Evolutionary conservation across 1,140 invertebrate genomes (phyloP), one percentile per base, ranked within the genome.

Genomic region (Megalopta genalis): DNA sequence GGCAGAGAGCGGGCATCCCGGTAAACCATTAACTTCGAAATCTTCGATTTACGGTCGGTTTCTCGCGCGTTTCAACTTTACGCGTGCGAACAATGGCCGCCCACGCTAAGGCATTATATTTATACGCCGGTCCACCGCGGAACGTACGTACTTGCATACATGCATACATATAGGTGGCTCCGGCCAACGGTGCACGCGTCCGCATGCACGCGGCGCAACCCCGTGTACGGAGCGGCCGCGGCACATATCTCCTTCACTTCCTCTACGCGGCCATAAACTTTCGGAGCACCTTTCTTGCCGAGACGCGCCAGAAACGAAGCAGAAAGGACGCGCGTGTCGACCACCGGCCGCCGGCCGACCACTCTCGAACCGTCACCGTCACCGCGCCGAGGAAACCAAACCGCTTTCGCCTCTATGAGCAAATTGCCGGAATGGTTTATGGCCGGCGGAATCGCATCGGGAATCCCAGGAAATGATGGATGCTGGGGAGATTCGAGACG

Each of bases 11-110:
- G 21, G 57, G 65, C 49, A 71, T 32, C 67, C 80, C 69, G 62
- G 77, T 70, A 59, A 73, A 59, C 84, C 85, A 81, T 87, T 87
- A 87, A 87, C 85, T 86, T 87, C 81, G 84, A 87, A 84, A 87
- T 84, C 77, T 81, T 87, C 81, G 85, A 87, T 87, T 87, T 87
- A 87, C 84, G 85, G 73, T 82, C 63, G 80, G 77, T 87, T 84
- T 86, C 85, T 79, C 59, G 69, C 63, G 75, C 78, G 77, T 83
- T 86, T 87, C 77, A 71, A 81, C 83, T 90, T 89, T 89, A 89
- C 86, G 87, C 84, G 75, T 83, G 77, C 84, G 85, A 91, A 91
- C 91, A 92, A 92, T 92, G 81, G 86, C 88, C 89, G 87, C 91
- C 91, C 88, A 92, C 91, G 87, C 88, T 78, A 77, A n/a, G 66